Conservation (phyloP, 1,140 invertebrate species). For the Cydia amplana region DNA sequence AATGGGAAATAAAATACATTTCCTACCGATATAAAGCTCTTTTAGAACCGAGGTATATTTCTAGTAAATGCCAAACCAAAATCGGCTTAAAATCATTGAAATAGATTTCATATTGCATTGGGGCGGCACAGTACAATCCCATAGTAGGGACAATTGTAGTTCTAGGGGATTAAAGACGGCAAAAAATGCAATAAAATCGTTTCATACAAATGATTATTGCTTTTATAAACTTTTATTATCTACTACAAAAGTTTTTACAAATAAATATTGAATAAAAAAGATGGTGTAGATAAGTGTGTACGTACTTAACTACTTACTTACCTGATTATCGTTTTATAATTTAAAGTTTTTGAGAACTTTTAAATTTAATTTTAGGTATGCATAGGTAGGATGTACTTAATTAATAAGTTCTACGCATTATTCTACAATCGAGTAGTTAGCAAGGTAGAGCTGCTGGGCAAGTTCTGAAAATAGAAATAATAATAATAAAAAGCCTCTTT, state of each 20-base stretch:
- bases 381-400: too few relatives aligned
- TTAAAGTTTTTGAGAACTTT: background rate
- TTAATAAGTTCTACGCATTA: too few relatives aligned
- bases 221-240: constrained; percentile 13
- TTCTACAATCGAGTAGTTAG: too few relatives aligned
- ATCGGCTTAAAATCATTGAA: background rate
- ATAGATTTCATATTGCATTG: background rate
- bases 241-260: constrained; percentile 5
- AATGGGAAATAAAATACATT: background rate
- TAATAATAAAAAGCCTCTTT: too few relatives aligned
- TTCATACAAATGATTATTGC: constrained; percentile 24
- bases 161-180: background rate
- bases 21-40: background rate
- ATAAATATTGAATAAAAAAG: background rate
- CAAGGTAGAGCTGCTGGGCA: too few relatives aligned
- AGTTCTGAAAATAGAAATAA: too few relatives aligned
- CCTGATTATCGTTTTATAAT: background rate
- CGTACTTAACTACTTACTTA: background rate
- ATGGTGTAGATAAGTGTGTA: background rate
- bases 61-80: background rate
- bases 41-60: background rate
- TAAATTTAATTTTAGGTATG: too few relatives aligned
- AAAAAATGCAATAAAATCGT: constrained; percentile 24
- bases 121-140: background rate
- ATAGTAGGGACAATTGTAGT: background rate